phyloP scores from a whole-genome alignment of 2,113 vertebrate genomes.

The Falcunculus frontatus region DNA sequence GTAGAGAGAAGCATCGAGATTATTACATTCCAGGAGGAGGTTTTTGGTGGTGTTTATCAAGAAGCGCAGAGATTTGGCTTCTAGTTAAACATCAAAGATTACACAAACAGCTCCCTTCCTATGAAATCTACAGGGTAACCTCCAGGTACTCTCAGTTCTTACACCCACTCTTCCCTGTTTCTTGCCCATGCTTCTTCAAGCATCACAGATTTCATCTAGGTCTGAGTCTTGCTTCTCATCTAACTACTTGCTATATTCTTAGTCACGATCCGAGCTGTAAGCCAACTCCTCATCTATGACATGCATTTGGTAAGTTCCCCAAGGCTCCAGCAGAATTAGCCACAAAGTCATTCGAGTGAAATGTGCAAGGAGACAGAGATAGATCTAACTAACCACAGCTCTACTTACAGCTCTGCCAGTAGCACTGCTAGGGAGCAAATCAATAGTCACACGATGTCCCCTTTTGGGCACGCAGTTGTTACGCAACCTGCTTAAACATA shows the following conservation, averaged over 20 bases:
- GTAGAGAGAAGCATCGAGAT: not conserved
- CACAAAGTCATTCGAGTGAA: conserved; percentile 47
- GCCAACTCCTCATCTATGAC: conserved; percentile 12
- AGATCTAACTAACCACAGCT: conserved; percentile 33
- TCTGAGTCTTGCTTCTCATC: not conserved
- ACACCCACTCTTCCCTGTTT: not conserved
- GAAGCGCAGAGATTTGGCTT: not conserved
- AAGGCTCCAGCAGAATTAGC: conserved; percentile 57
- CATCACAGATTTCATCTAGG: not conserved
- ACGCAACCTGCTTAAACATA: not conserved
- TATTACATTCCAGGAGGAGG: not conserved
- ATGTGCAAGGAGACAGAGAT: conserved; percentile 49
- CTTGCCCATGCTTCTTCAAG: not conserved
- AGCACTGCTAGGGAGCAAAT: conserved; percentile 1
- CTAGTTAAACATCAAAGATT: not conserved
- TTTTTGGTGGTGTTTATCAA: not conserved
- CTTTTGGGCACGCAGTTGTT: not conserved
- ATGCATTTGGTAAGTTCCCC: not conserved
- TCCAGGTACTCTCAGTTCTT: not conserved
- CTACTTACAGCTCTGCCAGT: conserved; percentile 22
- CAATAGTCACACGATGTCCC: not conserved
- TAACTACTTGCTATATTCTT: conserved; percentile 32
- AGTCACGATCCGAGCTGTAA: conserved; percentile 1
- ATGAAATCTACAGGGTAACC: not conserved
- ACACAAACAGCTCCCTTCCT: not conserved